Percentiles rank a stretch among this genome's conserved stretches.
phyloP scores from a whole-genome alignment of 2,113 vertebrate species.

The Mesoclemmys tuberculata region DNA sequence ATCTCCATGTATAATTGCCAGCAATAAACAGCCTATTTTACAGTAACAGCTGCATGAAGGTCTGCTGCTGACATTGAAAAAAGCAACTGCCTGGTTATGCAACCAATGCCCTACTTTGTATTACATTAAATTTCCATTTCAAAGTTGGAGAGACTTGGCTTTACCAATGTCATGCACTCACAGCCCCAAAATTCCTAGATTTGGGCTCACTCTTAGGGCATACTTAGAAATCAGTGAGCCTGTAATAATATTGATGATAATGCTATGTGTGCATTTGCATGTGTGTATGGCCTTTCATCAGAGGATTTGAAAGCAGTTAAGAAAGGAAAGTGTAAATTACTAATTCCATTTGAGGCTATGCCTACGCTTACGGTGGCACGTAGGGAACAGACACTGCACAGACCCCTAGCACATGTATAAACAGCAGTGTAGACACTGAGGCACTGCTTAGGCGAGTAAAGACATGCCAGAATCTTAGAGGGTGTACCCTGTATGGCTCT shows the following conservation, averaged over 20 bases:
- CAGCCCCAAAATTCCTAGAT: slow-evolving; percentile 10
- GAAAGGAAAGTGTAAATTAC: background rate
- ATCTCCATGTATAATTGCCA: slow-evolving; percentile 51
- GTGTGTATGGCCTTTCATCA: background rate
- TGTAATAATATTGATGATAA: background rate
- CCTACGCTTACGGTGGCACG: background rate
- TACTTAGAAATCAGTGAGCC: slow-evolving; percentile 21
- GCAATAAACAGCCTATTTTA: slow-evolving; percentile 60
- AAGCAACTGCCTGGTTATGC: background rate
- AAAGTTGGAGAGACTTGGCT: background rate
- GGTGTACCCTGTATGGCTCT: background rate
- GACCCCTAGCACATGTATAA: background rate
- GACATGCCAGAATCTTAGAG: background rate
- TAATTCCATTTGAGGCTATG: background rate
- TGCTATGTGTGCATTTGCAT: background rate
- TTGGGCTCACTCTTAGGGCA: slow-evolving; percentile 3
- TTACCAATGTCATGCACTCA: background rate
- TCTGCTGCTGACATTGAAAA: slow-evolving; percentile 2
- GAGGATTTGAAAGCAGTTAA: background rate
- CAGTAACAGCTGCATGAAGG: slow-evolving; percentile 12
- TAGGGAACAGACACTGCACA: background rate
- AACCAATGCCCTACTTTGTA: background rate
- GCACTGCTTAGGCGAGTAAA: background rate
- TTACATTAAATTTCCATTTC: slow-evolving; percentile 22
- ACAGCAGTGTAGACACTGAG: background rate